Evolutionary conservation across 2,888 invertebrate species (phyloP).

Genomic region (Tipula vernalis): DNA sequence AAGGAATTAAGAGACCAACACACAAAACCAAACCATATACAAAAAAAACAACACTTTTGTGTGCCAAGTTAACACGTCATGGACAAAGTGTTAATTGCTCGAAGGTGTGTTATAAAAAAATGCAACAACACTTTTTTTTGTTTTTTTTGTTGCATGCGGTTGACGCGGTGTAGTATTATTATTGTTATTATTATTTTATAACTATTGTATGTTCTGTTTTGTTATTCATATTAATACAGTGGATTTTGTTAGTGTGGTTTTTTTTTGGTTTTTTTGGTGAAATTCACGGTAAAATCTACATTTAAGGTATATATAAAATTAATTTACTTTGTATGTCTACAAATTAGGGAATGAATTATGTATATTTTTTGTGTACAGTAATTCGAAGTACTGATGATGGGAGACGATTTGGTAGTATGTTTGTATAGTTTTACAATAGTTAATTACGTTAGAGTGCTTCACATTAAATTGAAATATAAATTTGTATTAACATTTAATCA

Average conservation of each 20-base stretch:
- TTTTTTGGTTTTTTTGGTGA: not conserved
- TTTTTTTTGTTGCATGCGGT: not conserved
- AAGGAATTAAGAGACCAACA: not conserved
- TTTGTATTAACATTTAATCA: not conserved
- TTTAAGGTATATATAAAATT: not conserved
- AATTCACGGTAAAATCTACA: not conserved
- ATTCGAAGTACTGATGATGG: not conserved
- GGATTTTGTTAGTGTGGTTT: not conserved
- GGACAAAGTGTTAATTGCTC: slow-evolving; percentile 14
- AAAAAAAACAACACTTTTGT: not conserved
- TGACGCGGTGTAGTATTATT: not conserved
- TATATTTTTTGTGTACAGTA: not conserved
- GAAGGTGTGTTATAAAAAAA: slow-evolving; percentile 7
- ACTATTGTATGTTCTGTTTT: not conserved
- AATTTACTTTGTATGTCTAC: not conserved
- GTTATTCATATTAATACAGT: not conserved
- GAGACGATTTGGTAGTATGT: not conserved
- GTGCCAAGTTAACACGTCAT: slow-evolving; percentile 13
- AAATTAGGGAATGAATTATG: not conserved
- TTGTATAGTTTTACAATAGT: not conserved
- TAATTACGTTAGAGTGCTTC: not conserved
- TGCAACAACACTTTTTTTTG: not conserved
- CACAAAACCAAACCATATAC: not conserved
- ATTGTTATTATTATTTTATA: not conserved
- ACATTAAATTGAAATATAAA: not conserved